Conservation (phyloP, 1,140 invertebrate species). For the Euschistus heros region DNA sequence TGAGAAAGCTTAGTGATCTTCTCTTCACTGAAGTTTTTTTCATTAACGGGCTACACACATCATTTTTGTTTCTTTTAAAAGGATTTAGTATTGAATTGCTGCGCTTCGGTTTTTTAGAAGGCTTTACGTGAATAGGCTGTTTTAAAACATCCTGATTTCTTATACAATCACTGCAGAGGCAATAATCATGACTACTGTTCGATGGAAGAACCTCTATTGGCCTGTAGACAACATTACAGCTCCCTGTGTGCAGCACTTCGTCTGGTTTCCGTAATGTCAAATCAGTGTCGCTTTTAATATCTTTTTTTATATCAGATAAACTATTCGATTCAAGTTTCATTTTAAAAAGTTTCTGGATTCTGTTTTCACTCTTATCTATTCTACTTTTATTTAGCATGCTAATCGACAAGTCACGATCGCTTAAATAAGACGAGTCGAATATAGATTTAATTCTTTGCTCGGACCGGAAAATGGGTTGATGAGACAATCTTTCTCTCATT, state of each 20-base stretch:
- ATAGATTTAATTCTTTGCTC: constrained; percentile 16
- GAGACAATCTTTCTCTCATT: background rate
- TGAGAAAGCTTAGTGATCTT: constrained; percentile 27
- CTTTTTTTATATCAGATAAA: background rate
- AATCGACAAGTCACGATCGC: background rate
- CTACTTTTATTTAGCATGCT: background rate
- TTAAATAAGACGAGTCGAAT: background rate
- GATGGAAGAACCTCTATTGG: background rate
- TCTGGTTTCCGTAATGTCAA: constrained; percentile 11
- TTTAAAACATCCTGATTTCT: background rate
- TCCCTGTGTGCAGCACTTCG: background rate
- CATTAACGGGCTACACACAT: background rate
- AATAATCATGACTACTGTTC: background rate
- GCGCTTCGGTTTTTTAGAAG: constrained; percentile 2
- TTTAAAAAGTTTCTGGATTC: background rate
- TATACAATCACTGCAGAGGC: background rate
- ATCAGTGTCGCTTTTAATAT: constrained; percentile 20
- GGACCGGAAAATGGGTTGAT: constrained; percentile 14
- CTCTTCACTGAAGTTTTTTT: constrained; percentile 21
- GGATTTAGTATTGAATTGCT: constrained; percentile 4
- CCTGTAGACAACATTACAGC: background rate
- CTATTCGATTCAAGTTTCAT: background rate
- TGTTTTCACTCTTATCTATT: background rate
- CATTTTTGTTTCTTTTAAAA: background rate
- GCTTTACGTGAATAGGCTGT: background rate